phyloP scores from a whole-genome alignment of 2,888 invertebrate species.

The Eucera pruinosa region DNA sequence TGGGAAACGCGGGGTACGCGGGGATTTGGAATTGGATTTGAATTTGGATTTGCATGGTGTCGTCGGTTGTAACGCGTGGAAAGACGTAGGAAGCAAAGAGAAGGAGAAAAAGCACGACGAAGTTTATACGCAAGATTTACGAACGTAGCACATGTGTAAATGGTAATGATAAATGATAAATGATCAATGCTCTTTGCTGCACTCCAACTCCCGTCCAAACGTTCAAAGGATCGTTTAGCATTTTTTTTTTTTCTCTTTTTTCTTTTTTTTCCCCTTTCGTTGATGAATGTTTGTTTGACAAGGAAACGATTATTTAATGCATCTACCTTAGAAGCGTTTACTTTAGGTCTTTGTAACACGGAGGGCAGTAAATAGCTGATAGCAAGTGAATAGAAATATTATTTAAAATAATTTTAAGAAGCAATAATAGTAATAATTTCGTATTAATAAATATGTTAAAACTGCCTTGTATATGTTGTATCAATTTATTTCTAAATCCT shows the following conservation, averaged over 20 bases:
- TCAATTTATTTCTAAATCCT: slow-evolving; percentile 72
- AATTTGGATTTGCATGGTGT: slow-evolving; percentile 36
- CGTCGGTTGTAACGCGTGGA: slow-evolving; percentile 40
- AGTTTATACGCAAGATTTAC: slow-evolving; percentile 75
- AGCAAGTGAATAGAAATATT: slow-evolving; percentile 77
- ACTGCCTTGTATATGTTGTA: slow-evolving; percentile 74
- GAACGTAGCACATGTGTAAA: slow-evolving; percentile 74
- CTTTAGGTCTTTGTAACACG: slow-evolving; percentile 67
- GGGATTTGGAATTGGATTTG: too few relatives aligned
- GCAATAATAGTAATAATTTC: slow-evolving; percentile 83
- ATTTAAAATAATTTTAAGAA: slow-evolving; percentile 82
- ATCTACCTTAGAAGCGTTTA: slow-evolving; percentile 76
- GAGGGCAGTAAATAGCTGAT: slow-evolving; percentile 77
- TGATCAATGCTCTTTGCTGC: slow-evolving; percentile 76
- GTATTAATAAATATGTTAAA: slow-evolving; percentile 83
- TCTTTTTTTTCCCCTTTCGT: not conserved
- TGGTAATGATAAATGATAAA: too few relatives aligned
- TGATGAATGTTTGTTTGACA: slow-evolving; percentile 6
- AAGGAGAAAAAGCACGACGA: slow-evolving; percentile 57
- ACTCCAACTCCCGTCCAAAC: slow-evolving; percentile 75
- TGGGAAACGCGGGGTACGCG: too few relatives aligned
- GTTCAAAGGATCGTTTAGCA: slow-evolving; percentile 68
- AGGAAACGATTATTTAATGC: slow-evolving; percentile 64
- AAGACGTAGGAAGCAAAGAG: slow-evolving; percentile 60
- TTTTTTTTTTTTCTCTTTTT: not conserved